These are phyloP conservation scores for Drosophila lacteicornis DNA, from an alignment of 1,140 invertebrate genomes.

Conservation along the genomic window DNA sequence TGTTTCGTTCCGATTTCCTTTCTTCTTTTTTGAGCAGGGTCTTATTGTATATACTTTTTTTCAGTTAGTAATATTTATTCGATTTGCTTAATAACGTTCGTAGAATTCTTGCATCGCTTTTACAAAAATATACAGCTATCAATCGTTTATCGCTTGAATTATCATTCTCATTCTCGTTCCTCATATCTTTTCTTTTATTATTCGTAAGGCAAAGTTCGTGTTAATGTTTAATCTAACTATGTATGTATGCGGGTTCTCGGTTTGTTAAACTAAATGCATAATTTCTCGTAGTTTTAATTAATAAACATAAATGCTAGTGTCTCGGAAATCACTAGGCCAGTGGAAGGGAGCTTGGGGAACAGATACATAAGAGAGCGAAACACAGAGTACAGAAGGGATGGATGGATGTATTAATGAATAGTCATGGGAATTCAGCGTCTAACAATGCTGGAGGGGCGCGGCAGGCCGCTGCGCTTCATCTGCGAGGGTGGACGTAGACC, in stretches of 20 bases:
- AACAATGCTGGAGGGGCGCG: constrained; percentile 71
- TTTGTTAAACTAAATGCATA: constrained; percentile 50
- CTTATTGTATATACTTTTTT: constrained; percentile 39
- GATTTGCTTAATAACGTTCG: constrained; percentile 57
- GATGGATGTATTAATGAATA: neutral
- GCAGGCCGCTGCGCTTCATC: constrained; percentile 79
- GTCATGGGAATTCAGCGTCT: constrained; percentile 56
- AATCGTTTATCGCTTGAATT: constrained; percentile 29
- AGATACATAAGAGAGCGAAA: constrained; percentile 28
- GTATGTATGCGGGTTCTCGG: constrained; percentile 12
- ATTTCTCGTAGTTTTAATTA: constrained; percentile 35
- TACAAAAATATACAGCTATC: constrained; percentile 60
- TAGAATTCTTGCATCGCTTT: constrained; percentile 48
- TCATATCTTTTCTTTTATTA: constrained; percentile 22
- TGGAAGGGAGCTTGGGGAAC: constrained; percentile 13
- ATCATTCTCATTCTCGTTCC: constrained; percentile 24
- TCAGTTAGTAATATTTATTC: constrained; percentile 48
- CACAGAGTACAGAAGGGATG: constrained; percentile 13
- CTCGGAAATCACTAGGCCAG: constrained; percentile 24
- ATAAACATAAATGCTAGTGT: constrained; percentile 50
- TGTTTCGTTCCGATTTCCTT: constrained; percentile 1
- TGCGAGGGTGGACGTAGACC: constrained; percentile 73
- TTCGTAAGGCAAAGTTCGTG: constrained; percentile 62
- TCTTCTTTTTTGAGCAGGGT: constrained; percentile 41
- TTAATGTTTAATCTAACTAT: constrained; percentile 19